These are phyloP conservation scores for Meganola albula DNA, from an alignment of 2,888 invertebrate genomes.

Conservation along the genomic window DNA sequence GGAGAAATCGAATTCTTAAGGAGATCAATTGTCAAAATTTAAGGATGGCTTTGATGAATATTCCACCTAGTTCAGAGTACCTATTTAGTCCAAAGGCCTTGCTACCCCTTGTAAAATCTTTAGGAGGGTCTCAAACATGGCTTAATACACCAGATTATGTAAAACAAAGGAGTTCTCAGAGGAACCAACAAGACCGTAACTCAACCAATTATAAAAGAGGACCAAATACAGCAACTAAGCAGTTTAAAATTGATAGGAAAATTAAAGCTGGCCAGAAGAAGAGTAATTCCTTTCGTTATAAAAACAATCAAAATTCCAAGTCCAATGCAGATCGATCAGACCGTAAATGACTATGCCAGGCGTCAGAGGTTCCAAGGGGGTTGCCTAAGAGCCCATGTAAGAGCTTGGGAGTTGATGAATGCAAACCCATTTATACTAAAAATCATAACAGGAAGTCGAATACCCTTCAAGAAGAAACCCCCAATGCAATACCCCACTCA, in stretches of 20 bases:
- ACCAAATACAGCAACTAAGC: too few species aligned
- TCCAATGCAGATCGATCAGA: too few species aligned
- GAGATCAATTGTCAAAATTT: not conserved
- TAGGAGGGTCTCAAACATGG: constrained; percentile 1
- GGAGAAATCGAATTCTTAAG: not conserved
- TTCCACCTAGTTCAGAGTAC: not conserved
- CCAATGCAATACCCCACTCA: not conserved
- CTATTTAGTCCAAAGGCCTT: not conserved
- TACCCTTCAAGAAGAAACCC: not conserved
- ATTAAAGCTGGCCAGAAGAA: not conserved
- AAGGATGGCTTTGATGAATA: not conserved
- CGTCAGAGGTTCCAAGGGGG: not conserved
- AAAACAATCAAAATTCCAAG: not conserved
- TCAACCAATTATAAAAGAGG: too few species aligned
- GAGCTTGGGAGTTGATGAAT: not conserved
- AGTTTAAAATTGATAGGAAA: too few species aligned
- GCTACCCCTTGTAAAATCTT: not conserved
- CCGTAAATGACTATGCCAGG: not conserved
- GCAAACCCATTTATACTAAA: not conserved
- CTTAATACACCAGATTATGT: not conserved
- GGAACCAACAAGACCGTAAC: too few species aligned
- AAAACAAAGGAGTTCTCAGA: not conserved
- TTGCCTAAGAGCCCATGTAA: not conserved
- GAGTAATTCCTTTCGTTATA: not conserved
- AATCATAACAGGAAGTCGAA: not conserved